phyloP scores from a whole-genome alignment of 2,113 vertebrate genomes.

The Romanogobio albipinnatus region DNA sequence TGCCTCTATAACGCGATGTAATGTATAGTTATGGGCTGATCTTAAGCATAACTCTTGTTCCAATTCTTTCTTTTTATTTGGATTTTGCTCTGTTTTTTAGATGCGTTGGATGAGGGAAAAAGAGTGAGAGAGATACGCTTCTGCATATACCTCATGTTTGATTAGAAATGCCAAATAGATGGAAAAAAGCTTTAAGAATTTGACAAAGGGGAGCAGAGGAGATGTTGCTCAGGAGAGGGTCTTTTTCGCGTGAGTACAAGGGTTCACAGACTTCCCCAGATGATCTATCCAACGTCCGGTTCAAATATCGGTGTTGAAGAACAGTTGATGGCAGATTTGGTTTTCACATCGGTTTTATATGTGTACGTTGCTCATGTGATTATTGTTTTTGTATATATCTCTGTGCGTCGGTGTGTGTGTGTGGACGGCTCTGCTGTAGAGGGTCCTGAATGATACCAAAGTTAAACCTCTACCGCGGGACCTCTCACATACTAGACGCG shows the following conservation, averaged over 20 bases:
- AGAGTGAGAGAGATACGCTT: slow-evolving; percentile 70
- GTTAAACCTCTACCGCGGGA: slow-evolving; percentile 64
- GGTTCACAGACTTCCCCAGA: slow-evolving; percentile 50
- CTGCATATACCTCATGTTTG: slow-evolving; percentile 83
- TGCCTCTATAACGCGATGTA: not conserved
- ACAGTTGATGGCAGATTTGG: slow-evolving; percentile 26
- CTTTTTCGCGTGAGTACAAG: slow-evolving; percentile 46
- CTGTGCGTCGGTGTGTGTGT: slow-evolving; percentile 26
- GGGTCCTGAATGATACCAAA: slow-evolving; percentile 76
- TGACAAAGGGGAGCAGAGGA: slow-evolving; percentile 46
- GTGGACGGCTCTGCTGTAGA: slow-evolving; percentile 54
- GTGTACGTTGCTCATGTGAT: slow-evolving; percentile 19
- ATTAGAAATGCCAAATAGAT: slow-evolving; percentile 81
- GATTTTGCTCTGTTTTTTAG: slow-evolving; percentile 4
- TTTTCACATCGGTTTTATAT: slow-evolving; percentile 40
- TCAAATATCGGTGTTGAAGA: not conserved
- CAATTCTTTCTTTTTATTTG: slow-evolving; percentile 4
- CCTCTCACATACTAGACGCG: slow-evolving; percentile 42
- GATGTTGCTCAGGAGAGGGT: slow-evolving; percentile 55
- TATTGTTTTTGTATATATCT: slow-evolving; percentile 58
- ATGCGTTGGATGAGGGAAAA: slow-evolving; percentile 32
- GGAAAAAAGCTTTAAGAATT: slow-evolving; percentile 60
- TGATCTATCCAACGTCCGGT: slow-evolving; percentile 1
- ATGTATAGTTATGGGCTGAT: not conserved
- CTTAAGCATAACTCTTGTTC: slow-evolving; percentile 35